Conservation (phyloP, 2,113 vertebrate genomes). For the Prinia subflava region DNA sequence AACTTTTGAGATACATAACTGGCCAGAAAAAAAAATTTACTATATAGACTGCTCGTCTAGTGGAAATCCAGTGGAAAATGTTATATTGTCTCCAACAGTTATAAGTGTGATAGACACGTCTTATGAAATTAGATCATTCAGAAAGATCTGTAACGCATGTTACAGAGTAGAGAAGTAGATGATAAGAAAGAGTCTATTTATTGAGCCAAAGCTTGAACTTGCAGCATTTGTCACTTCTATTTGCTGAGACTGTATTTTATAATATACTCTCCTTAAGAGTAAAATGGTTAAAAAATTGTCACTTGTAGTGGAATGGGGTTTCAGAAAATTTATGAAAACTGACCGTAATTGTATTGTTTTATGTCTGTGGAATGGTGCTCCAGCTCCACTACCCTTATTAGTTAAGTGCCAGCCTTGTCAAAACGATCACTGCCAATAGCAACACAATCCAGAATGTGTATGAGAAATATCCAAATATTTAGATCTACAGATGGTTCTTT, state of each 20-base stretch:
- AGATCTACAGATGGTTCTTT: constrained; percentile 25
- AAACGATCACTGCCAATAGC: neutral
- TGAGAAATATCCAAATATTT: constrained; percentile 32
- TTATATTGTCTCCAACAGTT: neutral
- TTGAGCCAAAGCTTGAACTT: neutral
- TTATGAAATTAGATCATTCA: neutral
- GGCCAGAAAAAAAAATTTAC: neutral
- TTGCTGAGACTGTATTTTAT: neutral
- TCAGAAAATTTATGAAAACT: neutral
- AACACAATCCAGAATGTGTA: neutral
- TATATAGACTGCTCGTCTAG: neutral
- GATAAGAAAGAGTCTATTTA: neutral
- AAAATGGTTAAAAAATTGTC: neutral
- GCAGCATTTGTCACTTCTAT: neutral
- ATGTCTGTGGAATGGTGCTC: neutral
- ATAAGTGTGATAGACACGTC: accelerated
- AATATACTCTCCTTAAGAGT: neutral
- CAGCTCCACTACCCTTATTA: neutral
- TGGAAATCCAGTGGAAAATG: neutral
- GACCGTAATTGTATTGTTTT: neutral
- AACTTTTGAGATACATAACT: neutral
- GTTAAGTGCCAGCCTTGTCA: neutral
- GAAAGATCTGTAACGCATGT: neutral
- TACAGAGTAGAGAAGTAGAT: neutral
- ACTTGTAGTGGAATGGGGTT: neutral